phyloP scores from a whole-genome alignment of 1,140 invertebrate species.

The Grapholita molesta region DNA sequence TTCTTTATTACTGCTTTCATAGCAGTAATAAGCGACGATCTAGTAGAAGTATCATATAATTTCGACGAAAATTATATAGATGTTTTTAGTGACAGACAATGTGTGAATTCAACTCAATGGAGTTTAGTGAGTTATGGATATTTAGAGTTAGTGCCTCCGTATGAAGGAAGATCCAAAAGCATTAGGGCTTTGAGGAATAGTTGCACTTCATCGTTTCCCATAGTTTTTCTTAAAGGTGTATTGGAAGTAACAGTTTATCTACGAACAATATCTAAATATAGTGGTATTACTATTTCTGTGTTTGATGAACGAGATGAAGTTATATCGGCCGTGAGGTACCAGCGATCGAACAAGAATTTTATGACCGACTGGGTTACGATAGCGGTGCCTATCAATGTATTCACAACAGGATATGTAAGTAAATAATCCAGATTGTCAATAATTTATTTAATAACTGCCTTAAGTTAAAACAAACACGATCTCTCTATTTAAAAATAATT shows the following conservation, averaged over 20 bases:
- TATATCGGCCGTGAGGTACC: slow-evolving; percentile 10
- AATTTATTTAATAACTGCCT: too few relatives aligned
- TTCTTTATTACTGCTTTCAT: background rate
- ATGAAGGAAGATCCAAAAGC: slow-evolving; percentile 22
- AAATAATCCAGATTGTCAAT: too few relatives aligned
- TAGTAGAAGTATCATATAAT: background rate
- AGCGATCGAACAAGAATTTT: slow-evolving; percentile 23
- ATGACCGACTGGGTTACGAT: slow-evolving; percentile 30
- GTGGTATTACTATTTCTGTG: slow-evolving; percentile 29
- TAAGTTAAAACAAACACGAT: too few relatives aligned
- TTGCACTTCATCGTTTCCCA: slow-evolving; percentile 29
- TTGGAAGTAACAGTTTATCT: slow-evolving; percentile 32
- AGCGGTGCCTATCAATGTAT: slow-evolving; percentile 24
- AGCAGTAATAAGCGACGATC: background rate
- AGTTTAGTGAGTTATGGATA: slow-evolving; percentile 21
- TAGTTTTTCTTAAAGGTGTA: slow-evolving; percentile 26
- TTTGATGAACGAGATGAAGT: slow-evolving; percentile 28
- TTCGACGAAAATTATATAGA: background rate
- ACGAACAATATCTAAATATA: slow-evolving; percentile 23
- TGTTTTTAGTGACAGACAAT: background rate
- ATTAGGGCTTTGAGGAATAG: slow-evolving; percentile 28
- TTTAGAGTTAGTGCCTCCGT: background rate
- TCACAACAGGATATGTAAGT: background rate
- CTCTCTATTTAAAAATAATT: too few relatives aligned
- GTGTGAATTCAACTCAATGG: slow-evolving; percentile 18